Base-by-base conservation (phyloP, 2,888 invertebrate species). In the Mythimna vitellina region DNA sequence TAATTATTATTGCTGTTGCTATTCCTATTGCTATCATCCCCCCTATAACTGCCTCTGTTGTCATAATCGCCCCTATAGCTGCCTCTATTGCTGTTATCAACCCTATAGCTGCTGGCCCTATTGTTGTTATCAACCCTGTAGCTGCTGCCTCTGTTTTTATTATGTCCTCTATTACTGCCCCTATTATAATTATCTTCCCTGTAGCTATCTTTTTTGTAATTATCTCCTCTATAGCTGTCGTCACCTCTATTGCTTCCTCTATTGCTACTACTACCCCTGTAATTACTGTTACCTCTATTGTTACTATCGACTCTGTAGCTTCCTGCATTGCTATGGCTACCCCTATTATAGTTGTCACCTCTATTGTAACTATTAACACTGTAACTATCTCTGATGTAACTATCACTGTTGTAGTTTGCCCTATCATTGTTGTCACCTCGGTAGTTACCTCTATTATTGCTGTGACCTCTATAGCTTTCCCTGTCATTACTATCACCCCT, bases 401-500 rank as follows among this genome's bases (percentile, higher is more conserved):
- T 67, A 14, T 76, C 49, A 12, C 17, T 22, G 29, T 35, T 53
- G 14, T 74, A 58, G 49, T 2, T 76, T 14, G n/a, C 58, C 49
- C 25, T 73, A 12, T 29, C 57, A 25, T 71, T 5, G 25, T 20
- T 53, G 1, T 58, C n/a, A 12, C 7, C 42, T 6, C 35, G 56
- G 14, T 65, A 14, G 14, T 6, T 56, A 9, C 49, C 49, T 5
- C 49, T 49, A 20, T 49, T 17, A 8, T 54, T 25, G 22, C 10
- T 20, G 6, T 49, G 14, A 20, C 22, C 14, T 25, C 29, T 56
- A 1, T 58, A 32, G 17, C 49, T 57, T 25, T 10, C 53, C 8
- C 32, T 49, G 2, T 64, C 14, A 49, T 63, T n/a, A 22, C 22
- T 62, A 4, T 14, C 9, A 6, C 56, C 46, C 12, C 46, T 42